phyloP scores from a whole-genome alignment of 2,888 invertebrate genomes.

The Noctua janthe region DNA sequence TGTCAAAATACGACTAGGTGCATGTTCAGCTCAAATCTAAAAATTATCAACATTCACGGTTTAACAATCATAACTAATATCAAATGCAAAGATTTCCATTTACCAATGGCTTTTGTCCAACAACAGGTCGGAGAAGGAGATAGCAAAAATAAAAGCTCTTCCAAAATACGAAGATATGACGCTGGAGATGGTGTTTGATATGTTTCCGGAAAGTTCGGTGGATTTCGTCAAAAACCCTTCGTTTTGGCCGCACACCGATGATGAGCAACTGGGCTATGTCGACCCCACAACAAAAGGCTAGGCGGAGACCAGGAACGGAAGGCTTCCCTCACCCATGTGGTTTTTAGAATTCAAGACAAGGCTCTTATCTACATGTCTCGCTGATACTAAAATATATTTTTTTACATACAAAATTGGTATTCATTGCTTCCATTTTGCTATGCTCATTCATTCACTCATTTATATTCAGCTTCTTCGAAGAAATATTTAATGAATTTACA shows the following conservation, averaged over 20 bases:
- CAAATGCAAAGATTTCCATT: background rate
- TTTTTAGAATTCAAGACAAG: slow-evolving; percentile 12
- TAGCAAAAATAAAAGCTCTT: slow-evolving; percentile 76
- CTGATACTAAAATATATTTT: slow-evolving; percentile 32
- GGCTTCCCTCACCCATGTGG: background rate
- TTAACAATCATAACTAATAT: background rate
- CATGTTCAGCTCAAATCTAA: background rate
- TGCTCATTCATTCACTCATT: slow-evolving; percentile 48
- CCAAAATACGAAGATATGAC: slow-evolving; percentile 83
- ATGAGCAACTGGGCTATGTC: slow-evolving; percentile 81
- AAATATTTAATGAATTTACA: slow-evolving; percentile 60
- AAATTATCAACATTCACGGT: background rate
- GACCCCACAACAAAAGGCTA: slow-evolving; percentile 60
- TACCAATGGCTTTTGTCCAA: background rate
- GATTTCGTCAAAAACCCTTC: slow-evolving; percentile 80
- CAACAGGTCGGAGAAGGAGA: slow-evolving; percentile 76
- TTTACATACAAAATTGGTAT: slow-evolving; percentile 39
- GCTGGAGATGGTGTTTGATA: slow-evolving; percentile 80
- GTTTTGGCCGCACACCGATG: slow-evolving; percentile 84
- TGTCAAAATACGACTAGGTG: background rate
- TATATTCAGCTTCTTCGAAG: slow-evolving; percentile 57
- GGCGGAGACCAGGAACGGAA: slow-evolving; percentile 26
- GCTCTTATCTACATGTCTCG: slow-evolving; percentile 13
- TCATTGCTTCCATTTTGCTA: slow-evolving; percentile 42
- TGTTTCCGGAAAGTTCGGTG: slow-evolving; percentile 76